These are phyloP conservation scores for Ariopsis seemanni DNA, from an alignment of 2,113 vertebrate species.

Conservation along the genomic window DNA sequence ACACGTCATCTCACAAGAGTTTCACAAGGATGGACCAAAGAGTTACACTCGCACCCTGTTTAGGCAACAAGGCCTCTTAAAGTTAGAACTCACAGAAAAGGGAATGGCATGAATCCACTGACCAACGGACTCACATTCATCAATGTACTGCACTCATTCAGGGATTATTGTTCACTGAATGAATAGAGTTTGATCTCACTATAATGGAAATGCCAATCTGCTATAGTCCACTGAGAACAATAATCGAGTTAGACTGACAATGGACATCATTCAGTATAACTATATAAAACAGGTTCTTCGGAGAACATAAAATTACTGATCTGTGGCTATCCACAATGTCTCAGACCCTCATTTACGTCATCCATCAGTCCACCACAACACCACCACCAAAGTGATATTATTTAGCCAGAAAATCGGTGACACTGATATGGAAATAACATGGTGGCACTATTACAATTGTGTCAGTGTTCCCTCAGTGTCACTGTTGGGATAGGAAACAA, in stretches of 20 bases:
- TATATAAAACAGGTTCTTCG: not conserved
- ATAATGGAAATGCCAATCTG: conserved; percentile 1
- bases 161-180: conserved; percentile 10
- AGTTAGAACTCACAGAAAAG: conserved; percentile 9
- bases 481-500: not conserved
- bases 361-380: not conserved
- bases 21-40: conserved; percentile 44
- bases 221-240: not conserved
- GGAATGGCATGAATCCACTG: conserved; percentile 7
- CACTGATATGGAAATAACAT: not conserved
- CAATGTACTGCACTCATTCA: conserved; percentile 2
- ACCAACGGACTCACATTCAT: conserved; percentile 11
- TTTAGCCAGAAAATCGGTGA: not conserved
- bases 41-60: conserved; percentile 55
- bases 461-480: not conserved
- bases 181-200: conserved; percentile 5
- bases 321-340: not conserved
- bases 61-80: conserved; percentile 17
- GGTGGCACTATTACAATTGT: not conserved
- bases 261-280: not conserved
- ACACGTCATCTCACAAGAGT: conserved; percentile 4
- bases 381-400: not conserved
- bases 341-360: not conserved
- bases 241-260: not conserved
- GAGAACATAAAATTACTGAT: not conserved